Base-by-base conservation (phyloP, 1,140 invertebrate species). In the Drosophila malerkotliana region DNA sequence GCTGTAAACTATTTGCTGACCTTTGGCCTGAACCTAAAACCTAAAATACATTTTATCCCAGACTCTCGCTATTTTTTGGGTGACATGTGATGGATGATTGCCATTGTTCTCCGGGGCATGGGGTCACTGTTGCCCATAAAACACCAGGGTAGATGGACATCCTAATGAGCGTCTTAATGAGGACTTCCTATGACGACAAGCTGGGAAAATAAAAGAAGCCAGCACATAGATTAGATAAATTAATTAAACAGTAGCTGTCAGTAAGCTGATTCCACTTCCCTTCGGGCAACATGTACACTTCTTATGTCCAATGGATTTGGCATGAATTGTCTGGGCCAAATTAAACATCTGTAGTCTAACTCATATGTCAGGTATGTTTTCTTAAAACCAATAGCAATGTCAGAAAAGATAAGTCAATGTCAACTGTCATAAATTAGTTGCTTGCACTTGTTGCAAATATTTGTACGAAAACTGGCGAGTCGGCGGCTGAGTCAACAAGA, bases 401-500 rank as follows among this genome's bases (percentile, higher is more conserved):
- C 47, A 28, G 12, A 37, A 18, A 8, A 82, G 77, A 77, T 69
- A 87, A 77, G 53, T 69, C 44, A 34, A 55, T 52, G 53, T 54
- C 62, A 55, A 44, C 37, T 57, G 44, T 72, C 54, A 47, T 85
- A 80, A 71, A 81, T 81, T 76, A 30, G 21, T 37, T 37, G 34
- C 41, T 48, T 77, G 72, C 72, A 84, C 49, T 72, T 53, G 69
- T 28, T 44, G 63, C 82, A 87, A 87, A 85, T 87, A 87, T 82
- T 80, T 77, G 47, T 52, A 39, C 37, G 56, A 44, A 37, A 45
- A 37, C 75, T 18, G 41, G 12, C 44, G 32, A 52, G 51, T 24
- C 44, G 26, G 14, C 34, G 10, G 14, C 26, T 58, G 59, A 53
- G 72, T 77, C 77, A 68, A 84, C 72, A 77, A 57, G 8, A 80